Evolutionary conservation across 2,797 vertebrate species (phyloP).

Genomic region (Salmo trutta): DNA sequence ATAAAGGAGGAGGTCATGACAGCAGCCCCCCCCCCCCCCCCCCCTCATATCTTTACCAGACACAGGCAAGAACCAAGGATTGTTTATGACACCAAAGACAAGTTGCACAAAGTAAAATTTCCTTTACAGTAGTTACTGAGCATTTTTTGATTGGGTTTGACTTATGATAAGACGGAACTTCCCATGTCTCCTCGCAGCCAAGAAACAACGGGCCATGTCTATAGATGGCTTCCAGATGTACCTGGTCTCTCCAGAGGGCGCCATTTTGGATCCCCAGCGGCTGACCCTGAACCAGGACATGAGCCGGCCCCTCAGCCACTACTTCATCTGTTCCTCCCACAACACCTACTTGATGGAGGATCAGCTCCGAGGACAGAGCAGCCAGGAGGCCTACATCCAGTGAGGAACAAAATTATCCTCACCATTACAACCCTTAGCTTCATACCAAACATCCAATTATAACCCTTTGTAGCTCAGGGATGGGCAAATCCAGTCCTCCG

Average conservation of each 20-base stretch:
- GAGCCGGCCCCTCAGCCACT: conserved; percentile 89
- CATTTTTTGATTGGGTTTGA: background rate
- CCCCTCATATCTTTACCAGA: no score
- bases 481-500: background rate
- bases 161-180: no score
- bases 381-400: conserved; percentile 94
- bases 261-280: conserved; percentile 82
- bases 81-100: background rate
- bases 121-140: background rate
- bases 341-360: conserved; percentile 96
- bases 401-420: conserved; percentile 54
- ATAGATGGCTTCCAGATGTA: conserved; percentile 92
- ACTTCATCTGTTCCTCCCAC: conserved; percentile 97
- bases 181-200: conserved; percentile 70
- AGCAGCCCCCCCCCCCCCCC: no score
- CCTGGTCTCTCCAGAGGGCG: conserved; percentile 87
- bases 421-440: background rate
- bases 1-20: no score
- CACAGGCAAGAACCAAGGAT: no score
- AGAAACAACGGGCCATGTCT: conserved; percentile 81
- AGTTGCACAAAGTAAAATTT: no score
- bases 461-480: background rate
- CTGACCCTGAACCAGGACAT: conserved; percentile 86
- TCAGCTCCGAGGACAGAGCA: conserved; percentile 94
- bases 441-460: background rate